These are phyloP conservation scores for Callipepla squamata DNA, from an alignment of 2,113 vertebrate genomes.

Conservation along the genomic window DNA sequence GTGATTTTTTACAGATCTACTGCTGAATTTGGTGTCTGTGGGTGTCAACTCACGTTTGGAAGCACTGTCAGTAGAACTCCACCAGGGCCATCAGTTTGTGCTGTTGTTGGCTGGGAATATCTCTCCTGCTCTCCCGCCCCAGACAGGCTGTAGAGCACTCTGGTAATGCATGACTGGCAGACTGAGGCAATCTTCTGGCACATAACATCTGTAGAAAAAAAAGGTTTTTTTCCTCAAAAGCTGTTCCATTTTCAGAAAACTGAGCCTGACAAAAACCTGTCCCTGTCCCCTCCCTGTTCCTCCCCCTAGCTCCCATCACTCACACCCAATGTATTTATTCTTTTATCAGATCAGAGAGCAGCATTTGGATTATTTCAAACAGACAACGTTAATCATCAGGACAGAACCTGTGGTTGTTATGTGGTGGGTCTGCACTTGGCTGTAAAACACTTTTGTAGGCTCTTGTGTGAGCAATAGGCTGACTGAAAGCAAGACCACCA, in stretches of 20 bases:
- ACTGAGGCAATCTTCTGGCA: neutral
- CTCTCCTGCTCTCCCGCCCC: neutral
- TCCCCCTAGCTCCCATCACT: slow-evolving; percentile 68
- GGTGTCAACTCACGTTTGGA: neutral
- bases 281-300: neutral
- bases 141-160: neutral
- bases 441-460: neutral
- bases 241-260: slow-evolving; percentile 56
- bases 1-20: neutral
- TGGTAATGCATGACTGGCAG: neutral
- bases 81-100: neutral
- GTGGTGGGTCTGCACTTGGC: slow-evolving; percentile 12
- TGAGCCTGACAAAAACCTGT: slow-evolving; percentile 51
- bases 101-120: accelerated
- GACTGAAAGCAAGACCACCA: neutral
- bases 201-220: slow-evolving; percentile 60
- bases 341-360: slow-evolving; percentile 69
- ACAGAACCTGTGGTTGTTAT: slow-evolving; percentile 55
- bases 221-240: slow-evolving; percentile 17
- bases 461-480: neutral
- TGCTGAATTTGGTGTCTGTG: neutral
- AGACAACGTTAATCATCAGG: slow-evolving; percentile 65
- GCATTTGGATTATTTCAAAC: slow-evolving; percentile 75
- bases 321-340: slow-evolving; percentile 76
- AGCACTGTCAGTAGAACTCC: accelerated